phyloP scores from a whole-genome alignment of 2,113 vertebrate genomes.

The Dasyurus viverrinus region DNA sequence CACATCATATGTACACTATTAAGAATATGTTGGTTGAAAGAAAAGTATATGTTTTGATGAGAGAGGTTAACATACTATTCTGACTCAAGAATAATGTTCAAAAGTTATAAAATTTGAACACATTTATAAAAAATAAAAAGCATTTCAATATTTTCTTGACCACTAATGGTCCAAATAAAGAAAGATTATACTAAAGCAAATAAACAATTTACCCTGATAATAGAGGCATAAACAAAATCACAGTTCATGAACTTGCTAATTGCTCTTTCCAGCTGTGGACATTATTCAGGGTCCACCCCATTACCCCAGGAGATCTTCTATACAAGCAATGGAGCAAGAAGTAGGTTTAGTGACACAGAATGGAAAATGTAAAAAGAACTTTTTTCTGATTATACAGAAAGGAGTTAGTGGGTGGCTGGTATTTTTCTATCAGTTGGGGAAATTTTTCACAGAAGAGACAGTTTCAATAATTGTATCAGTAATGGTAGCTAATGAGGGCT shows the following conservation, averaged over 20 bases:
- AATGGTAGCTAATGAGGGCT: not conserved
- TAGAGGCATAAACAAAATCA: conserved; percentile 19
- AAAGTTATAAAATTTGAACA: not conserved
- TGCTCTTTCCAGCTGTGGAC: not conserved
- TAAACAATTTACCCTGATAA: conserved; percentile 16
- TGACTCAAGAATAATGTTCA: not conserved
- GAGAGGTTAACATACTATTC: not conserved
- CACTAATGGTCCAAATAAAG: not conserved
- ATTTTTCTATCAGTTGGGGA: not conserved
- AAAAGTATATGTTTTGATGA: not conserved
- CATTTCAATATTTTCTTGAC: not conserved
- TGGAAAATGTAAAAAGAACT: not conserved
- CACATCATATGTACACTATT: not conserved
- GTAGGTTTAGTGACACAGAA: not conserved
- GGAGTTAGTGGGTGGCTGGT: not conserved
- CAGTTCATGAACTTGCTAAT: not conserved
- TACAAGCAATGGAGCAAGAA: conserved; percentile 2
- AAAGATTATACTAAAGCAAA: not conserved
- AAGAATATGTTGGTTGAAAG: not conserved
- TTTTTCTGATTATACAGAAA: not conserved
- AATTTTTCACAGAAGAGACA: not conserved
- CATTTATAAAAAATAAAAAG: not conserved
- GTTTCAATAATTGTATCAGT: not conserved
- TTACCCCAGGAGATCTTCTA: not conserved
- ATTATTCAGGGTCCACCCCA: not conserved